phyloP scores from a whole-genome alignment of 1,140 invertebrate genomes.

The Drosophila miranda region DNA sequence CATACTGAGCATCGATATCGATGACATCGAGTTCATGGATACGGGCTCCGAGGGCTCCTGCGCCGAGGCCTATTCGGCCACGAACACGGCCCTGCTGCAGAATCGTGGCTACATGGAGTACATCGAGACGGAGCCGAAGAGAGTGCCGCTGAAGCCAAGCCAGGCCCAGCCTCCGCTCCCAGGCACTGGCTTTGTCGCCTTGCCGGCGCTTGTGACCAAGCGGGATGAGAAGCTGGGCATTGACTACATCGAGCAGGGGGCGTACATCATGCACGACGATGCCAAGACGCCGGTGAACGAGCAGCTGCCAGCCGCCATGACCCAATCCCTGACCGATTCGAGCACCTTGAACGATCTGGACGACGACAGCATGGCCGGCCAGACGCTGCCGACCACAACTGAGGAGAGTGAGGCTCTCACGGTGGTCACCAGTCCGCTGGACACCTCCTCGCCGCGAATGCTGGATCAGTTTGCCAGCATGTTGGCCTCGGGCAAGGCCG shows the following conservation, averaged over 20 bases:
- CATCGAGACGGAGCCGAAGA: constrained; percentile 83
- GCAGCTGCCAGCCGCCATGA: constrained; percentile 59
- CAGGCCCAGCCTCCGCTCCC: constrained; percentile 10
- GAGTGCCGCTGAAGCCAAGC: constrained; percentile 1
- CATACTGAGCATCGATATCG: constrained; percentile 77
- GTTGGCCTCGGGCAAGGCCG: constrained; percentile 51
- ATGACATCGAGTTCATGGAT: constrained; percentile 89
- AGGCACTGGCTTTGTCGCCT: background rate
- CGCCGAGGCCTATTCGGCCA: constrained; percentile 85
- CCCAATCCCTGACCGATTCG: constrained; percentile 76
- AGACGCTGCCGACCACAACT: constrained; percentile 83
- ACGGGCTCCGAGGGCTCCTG: constrained; percentile 86
- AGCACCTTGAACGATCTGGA: constrained; percentile 83
- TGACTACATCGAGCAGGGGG: constrained; percentile 84
- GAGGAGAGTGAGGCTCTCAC: constrained; percentile 84
- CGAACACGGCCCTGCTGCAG: constrained; percentile 83
- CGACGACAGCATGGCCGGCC: constrained; percentile 84
- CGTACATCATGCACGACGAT: constrained; percentile 79
- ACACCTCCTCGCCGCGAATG: constrained; percentile 77
- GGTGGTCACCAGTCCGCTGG: constrained; percentile 84
- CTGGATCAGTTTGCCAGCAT: constrained; percentile 64
- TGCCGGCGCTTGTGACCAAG: constrained; percentile 53
- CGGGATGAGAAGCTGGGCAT: constrained; percentile 80
- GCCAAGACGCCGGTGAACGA: constrained; percentile 82
- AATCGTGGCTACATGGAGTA: constrained; percentile 89